Percentiles rank a stretch among this genome's conserved stretches.
phyloP scores from a whole-genome alignment of 1,140 invertebrate species.

The Dendroctonus ponderosae region DNA sequence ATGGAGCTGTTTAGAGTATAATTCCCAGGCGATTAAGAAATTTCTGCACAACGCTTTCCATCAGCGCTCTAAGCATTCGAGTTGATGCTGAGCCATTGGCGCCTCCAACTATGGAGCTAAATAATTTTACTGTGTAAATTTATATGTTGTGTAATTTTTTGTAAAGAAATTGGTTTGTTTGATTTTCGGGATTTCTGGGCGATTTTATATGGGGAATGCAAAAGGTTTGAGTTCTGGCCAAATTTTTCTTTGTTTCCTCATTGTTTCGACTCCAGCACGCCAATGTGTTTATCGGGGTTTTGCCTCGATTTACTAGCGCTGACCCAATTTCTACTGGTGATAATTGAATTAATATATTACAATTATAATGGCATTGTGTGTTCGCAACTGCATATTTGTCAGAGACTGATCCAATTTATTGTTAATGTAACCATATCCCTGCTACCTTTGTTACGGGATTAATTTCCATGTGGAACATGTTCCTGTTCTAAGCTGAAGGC shows the following conservation, averaged over 20 bases:
- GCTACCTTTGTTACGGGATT: slow-evolving; percentile 11
- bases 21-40: slow-evolving; percentile 20
- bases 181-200: too few relatives aligned
- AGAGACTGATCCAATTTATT: slow-evolving; percentile 25
- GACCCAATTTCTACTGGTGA: slow-evolving; percentile 21
- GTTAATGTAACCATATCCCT: slow-evolving; percentile 11
- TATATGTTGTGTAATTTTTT: too few relatives aligned
- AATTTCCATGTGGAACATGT: not conserved
- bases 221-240: too few relatives aligned
- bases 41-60: slow-evolving; percentile 4
- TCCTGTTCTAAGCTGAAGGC: too few relatives aligned
- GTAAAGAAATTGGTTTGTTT: too few relatives aligned
- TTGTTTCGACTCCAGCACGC: not conserved
- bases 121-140: too few relatives aligned
- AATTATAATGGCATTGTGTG: slow-evolving; percentile 27
- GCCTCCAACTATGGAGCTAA: not conserved
- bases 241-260: not conserved
- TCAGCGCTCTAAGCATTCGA: slow-evolving; percentile 9
- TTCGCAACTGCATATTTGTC: slow-evolving; percentile 22
- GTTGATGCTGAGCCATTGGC: slow-evolving; percentile 5
- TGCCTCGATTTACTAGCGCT: slow-evolving; percentile 16
- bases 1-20: slow-evolving; percentile 12
- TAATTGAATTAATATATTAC: slow-evolving; percentile 32
- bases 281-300: slow-evolving; percentile 3
- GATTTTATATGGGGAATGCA: too few relatives aligned